A percentile compares a stretch with the other conserved stretches of the same genome.
These are phyloP conservation scores for Temnopleurus reevesii DNA, from an alignment of 53 echinoderm and acorn worm species.

Conservation along the genomic window DNA sequence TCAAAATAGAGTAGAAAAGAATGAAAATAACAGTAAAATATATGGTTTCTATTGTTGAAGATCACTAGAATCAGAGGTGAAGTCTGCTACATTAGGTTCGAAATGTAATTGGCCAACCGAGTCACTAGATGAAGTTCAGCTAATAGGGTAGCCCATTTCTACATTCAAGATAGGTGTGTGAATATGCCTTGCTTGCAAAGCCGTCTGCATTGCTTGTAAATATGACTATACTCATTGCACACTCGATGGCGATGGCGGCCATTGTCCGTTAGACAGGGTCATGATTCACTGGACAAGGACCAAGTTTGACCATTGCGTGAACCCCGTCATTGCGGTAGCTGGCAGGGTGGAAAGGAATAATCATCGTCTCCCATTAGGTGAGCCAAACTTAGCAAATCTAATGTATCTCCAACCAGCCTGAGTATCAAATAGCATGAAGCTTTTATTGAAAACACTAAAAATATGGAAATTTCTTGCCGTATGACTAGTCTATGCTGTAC, in stretches of 20 bases:
- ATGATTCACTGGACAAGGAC: constrained; percentile 45
- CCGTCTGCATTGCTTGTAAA: neutral
- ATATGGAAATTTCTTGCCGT: no score
- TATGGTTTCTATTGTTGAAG: neutral
- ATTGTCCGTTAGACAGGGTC: constrained; percentile 25
- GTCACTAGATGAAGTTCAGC: neutral
- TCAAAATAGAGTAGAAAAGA: no score
- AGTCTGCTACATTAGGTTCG: neutral
- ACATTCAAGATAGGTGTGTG: neutral
- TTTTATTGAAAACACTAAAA: no score
- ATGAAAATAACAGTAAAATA: neutral
- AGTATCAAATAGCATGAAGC: no score
- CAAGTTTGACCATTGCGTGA: constrained; percentile 29
- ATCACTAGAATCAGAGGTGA: neutral
- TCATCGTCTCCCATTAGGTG: neutral
- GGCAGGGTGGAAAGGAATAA: constrained; percentile 4
- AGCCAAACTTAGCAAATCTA: neutral
- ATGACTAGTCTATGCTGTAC: no score
- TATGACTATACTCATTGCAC: neutral
- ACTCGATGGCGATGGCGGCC: constrained; percentile 21
- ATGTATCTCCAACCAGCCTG: neutral
- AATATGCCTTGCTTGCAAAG: neutral
- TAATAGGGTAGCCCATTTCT: neutral
- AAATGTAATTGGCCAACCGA: neutral
- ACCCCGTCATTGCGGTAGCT: neutral